Evolutionary conservation across 2,888 invertebrate genomes (phyloP).

Genomic region (Aphelenchoides bicaudatus): DNA sequence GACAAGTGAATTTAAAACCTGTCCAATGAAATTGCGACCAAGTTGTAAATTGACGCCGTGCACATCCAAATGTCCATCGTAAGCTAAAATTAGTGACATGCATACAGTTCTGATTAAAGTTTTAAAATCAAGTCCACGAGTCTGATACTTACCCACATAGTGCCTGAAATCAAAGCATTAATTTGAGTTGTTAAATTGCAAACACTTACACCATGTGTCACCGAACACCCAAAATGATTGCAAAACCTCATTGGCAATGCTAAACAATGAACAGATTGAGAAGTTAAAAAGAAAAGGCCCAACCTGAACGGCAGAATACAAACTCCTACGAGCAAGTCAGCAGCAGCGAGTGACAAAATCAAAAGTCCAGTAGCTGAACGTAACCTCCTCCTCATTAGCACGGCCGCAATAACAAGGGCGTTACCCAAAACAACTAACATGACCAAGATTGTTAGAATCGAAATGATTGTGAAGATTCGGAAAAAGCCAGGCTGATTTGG

Average conservation of each 20-base stretch:
- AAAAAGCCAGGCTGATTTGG: constrained; percentile 56
- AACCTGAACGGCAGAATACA: constrained; percentile 65
- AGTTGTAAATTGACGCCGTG: constrained; percentile 90
- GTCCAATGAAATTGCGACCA: constrained; percentile 87
- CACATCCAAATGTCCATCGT: constrained; percentile 98
- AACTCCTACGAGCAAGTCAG: constrained; percentile 72
- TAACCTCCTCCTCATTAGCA: constrained; percentile 64
- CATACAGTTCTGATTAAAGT: too few species aligned
- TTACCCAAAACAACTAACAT: constrained; percentile 59
- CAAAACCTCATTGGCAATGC: constrained; percentile 82
- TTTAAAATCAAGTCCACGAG: too few species aligned
- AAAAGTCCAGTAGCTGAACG: constrained; percentile 92
- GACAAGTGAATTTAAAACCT: too few species aligned
- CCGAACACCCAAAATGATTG: constrained; percentile 88
- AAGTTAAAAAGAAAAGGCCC: constrained; percentile 86
- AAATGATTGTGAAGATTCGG: constrained; percentile 59
- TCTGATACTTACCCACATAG: constrained; percentile 33
- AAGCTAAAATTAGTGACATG: constrained; percentile 71
- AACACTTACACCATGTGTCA: constrained; percentile 81
- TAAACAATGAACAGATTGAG: too few species aligned
- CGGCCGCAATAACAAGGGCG: constrained; percentile 60
- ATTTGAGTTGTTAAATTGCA: too few species aligned
- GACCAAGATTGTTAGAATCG: constrained; percentile 58
- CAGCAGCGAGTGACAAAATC: constrained; percentile 91
- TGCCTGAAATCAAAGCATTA: too few species aligned